A percentile compares a stretch with the other conserved stretches of the same genome.
phyloP scores from a whole-genome alignment of 1,140 invertebrate genomes.

The Centruroides sculpturatus region DNA sequence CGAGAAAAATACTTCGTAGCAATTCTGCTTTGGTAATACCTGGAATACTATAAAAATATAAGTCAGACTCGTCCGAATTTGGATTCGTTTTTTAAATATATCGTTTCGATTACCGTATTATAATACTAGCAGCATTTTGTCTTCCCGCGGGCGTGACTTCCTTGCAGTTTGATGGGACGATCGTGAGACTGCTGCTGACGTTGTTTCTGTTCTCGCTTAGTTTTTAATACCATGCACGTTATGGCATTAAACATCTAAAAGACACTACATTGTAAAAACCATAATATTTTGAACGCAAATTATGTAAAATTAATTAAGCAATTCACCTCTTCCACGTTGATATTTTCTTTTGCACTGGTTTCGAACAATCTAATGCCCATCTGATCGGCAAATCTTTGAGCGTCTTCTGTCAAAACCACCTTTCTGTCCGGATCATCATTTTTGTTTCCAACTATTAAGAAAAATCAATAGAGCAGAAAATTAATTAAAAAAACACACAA shows the following conservation, averaged over 20 bases:
- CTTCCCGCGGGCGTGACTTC: conserved; percentile 4
- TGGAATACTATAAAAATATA: too few relatives aligned
- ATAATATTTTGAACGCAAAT: neutral
- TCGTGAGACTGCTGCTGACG: conserved; percentile 16
- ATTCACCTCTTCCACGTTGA: conserved; percentile 90
- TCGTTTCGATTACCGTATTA: too few relatives aligned
- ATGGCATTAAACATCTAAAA: conserved; percentile 59
- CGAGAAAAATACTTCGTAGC: too few relatives aligned
- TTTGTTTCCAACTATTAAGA: conserved; percentile 89
- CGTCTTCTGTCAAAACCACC: conserved; percentile 93
- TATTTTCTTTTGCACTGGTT: conserved; percentile 97
- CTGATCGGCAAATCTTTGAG: conserved; percentile 87
- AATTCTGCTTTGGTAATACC: too few relatives aligned
- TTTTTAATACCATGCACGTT: conserved; percentile 49
- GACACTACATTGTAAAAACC: conserved; percentile 18
- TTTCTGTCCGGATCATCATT: conserved; percentile 94
- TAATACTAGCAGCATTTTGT: conserved; percentile 13
- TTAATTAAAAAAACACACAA: neutral
- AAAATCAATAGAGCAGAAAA: neutral
- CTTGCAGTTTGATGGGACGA: conserved; percentile 9
- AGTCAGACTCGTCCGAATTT: too few relatives aligned
- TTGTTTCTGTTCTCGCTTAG: conserved; percentile 38
- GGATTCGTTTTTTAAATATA: too few relatives aligned
- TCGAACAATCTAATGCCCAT: conserved; percentile 96
- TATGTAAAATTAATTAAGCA: neutral